These are phyloP conservation scores for Heliornis fulica DNA, from an alignment of 2,113 vertebrate genomes.

Conservation along the genomic window DNA sequence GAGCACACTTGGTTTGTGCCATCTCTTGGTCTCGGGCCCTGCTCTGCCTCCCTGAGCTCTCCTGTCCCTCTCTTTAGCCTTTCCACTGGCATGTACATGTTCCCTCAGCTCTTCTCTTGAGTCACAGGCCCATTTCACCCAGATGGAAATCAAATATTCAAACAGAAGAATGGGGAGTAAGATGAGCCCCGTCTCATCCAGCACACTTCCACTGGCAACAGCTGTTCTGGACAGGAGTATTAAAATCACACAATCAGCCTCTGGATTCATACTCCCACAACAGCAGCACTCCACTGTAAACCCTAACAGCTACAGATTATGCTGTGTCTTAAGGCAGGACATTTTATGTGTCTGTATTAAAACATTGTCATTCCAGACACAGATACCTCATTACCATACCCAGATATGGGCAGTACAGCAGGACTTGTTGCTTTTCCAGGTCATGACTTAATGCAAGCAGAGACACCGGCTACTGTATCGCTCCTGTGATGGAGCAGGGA, in stretches of 20 bases:
- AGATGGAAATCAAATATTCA: neutral
- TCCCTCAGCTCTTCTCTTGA: neutral
- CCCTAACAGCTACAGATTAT: slow-evolving; percentile 39
- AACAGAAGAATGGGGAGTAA: neutral
- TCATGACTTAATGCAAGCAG: neutral
- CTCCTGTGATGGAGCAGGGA: neutral
- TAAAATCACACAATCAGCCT: slow-evolving; percentile 26
- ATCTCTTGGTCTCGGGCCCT: neutral
- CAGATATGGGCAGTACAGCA: neutral
- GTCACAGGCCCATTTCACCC: neutral
- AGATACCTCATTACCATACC: neutral
- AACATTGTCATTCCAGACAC: slow-evolving; percentile 32
- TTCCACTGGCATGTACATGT: neutral
- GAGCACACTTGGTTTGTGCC: neutral
- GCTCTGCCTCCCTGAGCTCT: neutral
- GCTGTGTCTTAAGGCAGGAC: slow-evolving; percentile 39
- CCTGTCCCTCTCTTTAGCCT: neutral
- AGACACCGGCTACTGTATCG: neutral
- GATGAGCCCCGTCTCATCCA: neutral
- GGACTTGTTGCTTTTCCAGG: neutral
- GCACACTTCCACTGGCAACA: neutral
- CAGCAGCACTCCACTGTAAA: slow-evolving; percentile 22
- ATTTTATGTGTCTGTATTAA: slow-evolving; percentile 41
- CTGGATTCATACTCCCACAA: slow-evolving; percentile 17
- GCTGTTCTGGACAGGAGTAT: slow-evolving; percentile 29